Percentiles rank a stretch among this genome's conserved stretches.
Evolutionary conservation across 2,797 vertebrate genomes (phyloP).

Genomic region (Semotilus atromaculatus): DNA sequence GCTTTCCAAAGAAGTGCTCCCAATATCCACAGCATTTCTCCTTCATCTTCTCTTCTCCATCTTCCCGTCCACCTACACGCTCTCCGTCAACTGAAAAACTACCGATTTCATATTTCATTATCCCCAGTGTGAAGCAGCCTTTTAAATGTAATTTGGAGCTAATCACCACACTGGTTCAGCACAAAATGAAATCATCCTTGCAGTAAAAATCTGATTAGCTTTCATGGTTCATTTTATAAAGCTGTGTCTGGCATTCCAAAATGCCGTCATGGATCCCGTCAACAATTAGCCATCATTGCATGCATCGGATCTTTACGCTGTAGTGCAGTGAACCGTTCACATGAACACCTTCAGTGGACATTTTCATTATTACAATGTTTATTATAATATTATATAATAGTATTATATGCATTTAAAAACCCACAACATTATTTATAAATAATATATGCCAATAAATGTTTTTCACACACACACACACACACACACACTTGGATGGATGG

Average conservation of each 20-base stretch:
- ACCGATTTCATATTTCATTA: conserved; percentile 50
- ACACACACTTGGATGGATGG: background rate
- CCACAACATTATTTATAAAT: background rate
- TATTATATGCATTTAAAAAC: background rate
- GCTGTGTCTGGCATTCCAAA: conserved; percentile 40
- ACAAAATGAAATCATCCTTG: conserved; percentile 56
- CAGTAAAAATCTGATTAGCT: conserved; percentile 58
- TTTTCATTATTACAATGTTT: background rate
- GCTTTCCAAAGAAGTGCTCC: conserved; percentile 12
- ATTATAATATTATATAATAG: background rate
- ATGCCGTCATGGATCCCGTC: conserved; percentile 21
- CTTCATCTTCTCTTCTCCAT: conserved; percentile 18
- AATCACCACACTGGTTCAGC: conserved; percentile 51
- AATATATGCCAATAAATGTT: too few relatives aligned
- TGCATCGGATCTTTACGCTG: conserved; percentile 44
- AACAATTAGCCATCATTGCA: conserved; percentile 48
- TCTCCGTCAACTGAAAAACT: conserved; percentile 38
- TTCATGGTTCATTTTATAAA: conserved; percentile 54
- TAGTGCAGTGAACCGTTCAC: background rate
- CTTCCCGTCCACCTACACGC: conserved; percentile 26
- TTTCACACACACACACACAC: too few relatives aligned
- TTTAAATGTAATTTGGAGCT: conserved; percentile 54
- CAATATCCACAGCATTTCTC: conserved; percentile 16
- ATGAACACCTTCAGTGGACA: background rate
- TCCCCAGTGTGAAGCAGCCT: conserved; percentile 50